These are phyloP conservation scores for Ophthalmolycus amberensis DNA, from an alignment of 2,113 vertebrate genomes.

Conservation along the genomic window DNA sequence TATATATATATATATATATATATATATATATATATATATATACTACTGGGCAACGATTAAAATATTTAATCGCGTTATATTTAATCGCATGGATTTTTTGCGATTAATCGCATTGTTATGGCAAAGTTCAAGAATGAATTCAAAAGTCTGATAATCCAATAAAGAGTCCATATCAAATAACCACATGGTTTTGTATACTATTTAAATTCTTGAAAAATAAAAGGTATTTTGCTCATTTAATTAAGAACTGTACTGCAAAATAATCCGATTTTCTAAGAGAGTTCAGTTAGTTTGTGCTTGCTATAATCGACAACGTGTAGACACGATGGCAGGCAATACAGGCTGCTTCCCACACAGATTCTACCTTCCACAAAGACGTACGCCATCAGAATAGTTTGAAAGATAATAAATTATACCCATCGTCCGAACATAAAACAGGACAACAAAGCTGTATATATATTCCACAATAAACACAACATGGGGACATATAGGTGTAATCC, in stretches of 20 bases:
- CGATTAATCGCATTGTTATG: too few species aligned
- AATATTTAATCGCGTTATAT: too few species aligned
- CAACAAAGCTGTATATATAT: neutral
- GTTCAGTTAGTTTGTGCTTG: neutral
- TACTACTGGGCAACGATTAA: too few species aligned
- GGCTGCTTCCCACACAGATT: neutral
- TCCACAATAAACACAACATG: neutral
- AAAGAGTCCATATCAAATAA: neutral
- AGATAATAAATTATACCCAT: neutral
- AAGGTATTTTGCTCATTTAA: too few species aligned
- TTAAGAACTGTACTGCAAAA: neutral
- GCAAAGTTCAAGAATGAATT: too few species aligned
- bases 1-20: neutral
- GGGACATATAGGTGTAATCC: conserved; percentile 2
- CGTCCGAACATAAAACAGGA: neutral
- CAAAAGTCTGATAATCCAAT: neutral
- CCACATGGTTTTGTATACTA: neutral
- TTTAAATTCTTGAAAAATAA: neutral
- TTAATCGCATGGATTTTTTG: too few species aligned
- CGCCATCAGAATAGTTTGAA: neutral
- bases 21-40: neutral
- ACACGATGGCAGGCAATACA: neutral
- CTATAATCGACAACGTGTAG: neutral
- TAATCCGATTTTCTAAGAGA: neutral
- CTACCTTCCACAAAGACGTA: neutral